A percentile compares a stretch with the other conserved stretches of the same genome.
These are phyloP conservation scores for Hemicrepidius hirtus DNA, from an alignment of 2,888 invertebrate species.

Conservation along the genomic window DNA sequence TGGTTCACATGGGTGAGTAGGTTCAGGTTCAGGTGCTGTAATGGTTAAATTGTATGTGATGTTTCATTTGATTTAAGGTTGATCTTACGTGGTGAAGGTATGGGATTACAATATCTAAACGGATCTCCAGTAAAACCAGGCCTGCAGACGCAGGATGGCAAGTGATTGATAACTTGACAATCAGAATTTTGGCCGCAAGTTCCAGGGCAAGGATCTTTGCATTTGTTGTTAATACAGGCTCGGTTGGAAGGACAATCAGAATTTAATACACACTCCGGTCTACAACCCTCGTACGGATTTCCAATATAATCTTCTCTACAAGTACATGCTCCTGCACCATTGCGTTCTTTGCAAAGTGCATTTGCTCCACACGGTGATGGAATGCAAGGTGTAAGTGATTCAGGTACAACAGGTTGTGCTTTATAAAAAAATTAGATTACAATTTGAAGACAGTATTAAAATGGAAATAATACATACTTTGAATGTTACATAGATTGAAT, in stretches of 20 bases:
- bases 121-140: slow-evolving; percentile 80
- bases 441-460: neutral
- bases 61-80: no score
- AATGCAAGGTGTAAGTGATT: slow-evolving; percentile 67
- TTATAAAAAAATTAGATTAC: slow-evolving; percentile 27
- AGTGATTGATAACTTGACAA: slow-evolving; percentile 75
- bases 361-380: slow-evolving; percentile 80
- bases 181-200: slow-evolving; percentile 74
- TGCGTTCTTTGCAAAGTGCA: slow-evolving; percentile 81
- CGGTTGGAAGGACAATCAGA: slow-evolving; percentile 70
- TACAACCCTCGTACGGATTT: slow-evolving; percentile 82
- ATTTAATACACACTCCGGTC: slow-evolving; percentile 71
- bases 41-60: slow-evolving; percentile 1
- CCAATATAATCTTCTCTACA: slow-evolving; percentile 84
- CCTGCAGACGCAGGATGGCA: slow-evolving; percentile 79
- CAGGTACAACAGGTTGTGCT: slow-evolving; percentile 55
- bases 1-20: slow-evolving; percentile 77
- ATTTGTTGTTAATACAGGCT: slow-evolving; percentile 75
- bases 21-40: slow-evolving; percentile 54
- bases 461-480: slow-evolving; percentile 24
- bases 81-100: slow-evolving; percentile 67
- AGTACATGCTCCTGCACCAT: slow-evolving; percentile 81
- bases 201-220: slow-evolving; percentile 74
- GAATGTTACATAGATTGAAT: slow-evolving; percentile 76
- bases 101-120: slow-evolving; percentile 73